phyloP scores from a whole-genome alignment of 2,113 vertebrate species.

The Kryptolebias marmoratus region DNA sequence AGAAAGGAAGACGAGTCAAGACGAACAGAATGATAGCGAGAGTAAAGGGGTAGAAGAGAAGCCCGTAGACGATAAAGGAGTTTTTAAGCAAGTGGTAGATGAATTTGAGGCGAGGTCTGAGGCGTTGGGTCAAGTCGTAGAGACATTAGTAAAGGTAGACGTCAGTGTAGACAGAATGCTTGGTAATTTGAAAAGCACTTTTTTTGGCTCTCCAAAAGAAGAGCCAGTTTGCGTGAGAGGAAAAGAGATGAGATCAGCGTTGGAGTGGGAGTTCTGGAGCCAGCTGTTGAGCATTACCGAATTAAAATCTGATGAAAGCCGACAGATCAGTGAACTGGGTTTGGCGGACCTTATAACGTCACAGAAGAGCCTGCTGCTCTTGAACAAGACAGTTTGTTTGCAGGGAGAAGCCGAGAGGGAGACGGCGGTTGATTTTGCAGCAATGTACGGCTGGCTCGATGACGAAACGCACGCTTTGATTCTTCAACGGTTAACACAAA shows the following conservation, averaged over 20 bases:
- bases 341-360: constrained; percentile 65
- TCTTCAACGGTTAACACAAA: constrained; percentile 62
- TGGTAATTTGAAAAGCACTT: constrained; percentile 65
- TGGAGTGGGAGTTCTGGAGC: constrained; percentile 79
- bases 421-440: constrained; percentile 23
- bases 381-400: constrained; percentile 45
- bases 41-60: constrained; percentile 41
- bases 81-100: constrained; percentile 70
- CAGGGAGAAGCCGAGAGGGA: constrained; percentile 33
- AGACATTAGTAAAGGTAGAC: constrained; percentile 70
- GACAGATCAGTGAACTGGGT: constrained; percentile 33
- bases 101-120: constrained; percentile 73
- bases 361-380: constrained; percentile 67
- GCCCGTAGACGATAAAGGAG: constrained; percentile 60
- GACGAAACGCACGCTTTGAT: constrained; percentile 57
- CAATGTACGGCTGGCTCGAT: constrained; percentile 64
- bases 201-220: constrained; percentile 57
- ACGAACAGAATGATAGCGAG: constrained; percentile 32
- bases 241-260: constrained; percentile 51
- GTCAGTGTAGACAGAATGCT: constrained; percentile 57
- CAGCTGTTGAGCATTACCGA: constrained; percentile 58
- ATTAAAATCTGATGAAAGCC: constrained; percentile 31
- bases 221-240: constrained; percentile 42
- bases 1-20: constrained; percentile 32
- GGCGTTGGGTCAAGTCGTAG: constrained; percentile 73